These are phyloP conservation scores for Drosophila athabasca DNA, from an alignment of 1,140 invertebrate species.

Conservation along the genomic window DNA sequence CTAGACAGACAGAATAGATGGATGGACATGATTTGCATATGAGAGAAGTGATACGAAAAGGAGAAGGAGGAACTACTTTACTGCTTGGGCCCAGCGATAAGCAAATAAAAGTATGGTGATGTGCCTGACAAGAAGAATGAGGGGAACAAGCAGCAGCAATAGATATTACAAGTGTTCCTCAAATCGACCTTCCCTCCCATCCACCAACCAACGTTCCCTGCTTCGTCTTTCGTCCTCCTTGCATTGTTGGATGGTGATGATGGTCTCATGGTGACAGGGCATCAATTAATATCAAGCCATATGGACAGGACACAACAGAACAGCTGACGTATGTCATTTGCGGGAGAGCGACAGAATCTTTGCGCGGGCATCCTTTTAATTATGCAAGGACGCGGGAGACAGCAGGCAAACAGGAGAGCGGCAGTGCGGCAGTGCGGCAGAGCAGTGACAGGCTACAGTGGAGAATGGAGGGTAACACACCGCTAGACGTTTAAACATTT, in stretches of 20 bases:
- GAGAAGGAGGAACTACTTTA: background rate
- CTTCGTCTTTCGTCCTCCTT: no score
- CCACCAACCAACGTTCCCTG: no score
- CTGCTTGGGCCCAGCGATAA: constrained; percentile 36
- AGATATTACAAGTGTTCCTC: background rate
- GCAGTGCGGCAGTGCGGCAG: constrained; percentile 9
- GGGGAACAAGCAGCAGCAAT: background rate
- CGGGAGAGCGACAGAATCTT: constrained; percentile 6
- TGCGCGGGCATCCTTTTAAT: constrained; percentile 34
- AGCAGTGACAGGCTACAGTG: constrained; percentile 20
- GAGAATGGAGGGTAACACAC: constrained; percentile 15
- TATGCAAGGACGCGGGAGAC: constrained; percentile 5
- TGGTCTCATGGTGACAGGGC: constrained; percentile 31
- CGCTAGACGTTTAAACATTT: constrained; percentile 65
- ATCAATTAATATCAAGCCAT: constrained; percentile 54
- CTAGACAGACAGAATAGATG: constrained; percentile 16
- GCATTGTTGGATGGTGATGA: background rate
- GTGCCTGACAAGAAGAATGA: background rate
- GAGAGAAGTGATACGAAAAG: background rate
- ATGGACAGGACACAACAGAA: constrained; percentile 18
- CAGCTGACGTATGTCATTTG: constrained; percentile 46
- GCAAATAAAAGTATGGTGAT: constrained; percentile 35
- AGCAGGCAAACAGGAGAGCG: background rate
- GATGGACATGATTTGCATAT: constrained; percentile 59
- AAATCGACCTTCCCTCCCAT: no score